Percentiles rank a stretch among this genome's conserved stretches.
These are phyloP conservation scores for Cosmopolites sordidus DNA, from an alignment of 2,888 invertebrate genomes.

Conservation along the genomic window DNA sequence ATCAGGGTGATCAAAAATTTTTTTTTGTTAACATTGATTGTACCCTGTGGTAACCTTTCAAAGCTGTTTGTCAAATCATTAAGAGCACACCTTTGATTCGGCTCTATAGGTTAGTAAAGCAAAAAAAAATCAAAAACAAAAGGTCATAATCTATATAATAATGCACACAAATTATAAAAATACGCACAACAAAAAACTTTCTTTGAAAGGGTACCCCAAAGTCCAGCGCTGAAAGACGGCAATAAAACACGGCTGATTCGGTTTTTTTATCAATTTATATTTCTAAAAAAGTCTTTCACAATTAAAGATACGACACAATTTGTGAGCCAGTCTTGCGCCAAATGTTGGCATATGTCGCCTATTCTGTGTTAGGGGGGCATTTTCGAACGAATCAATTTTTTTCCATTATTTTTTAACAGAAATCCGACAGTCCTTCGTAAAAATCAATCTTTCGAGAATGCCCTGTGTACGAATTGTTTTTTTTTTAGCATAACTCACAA, in stretches of 20 bases:
- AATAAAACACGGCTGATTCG: slow-evolving; percentile 26
- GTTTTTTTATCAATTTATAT: slow-evolving; percentile 46
- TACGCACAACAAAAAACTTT: slow-evolving; percentile 25
- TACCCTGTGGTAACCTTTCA: slow-evolving; percentile 25
- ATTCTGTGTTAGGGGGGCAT: slow-evolving; percentile 16
- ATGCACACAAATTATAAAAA: slow-evolving; percentile 17
- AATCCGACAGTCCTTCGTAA: not conserved
- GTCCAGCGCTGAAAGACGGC: slow-evolving; percentile 27
- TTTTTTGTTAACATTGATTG: too few relatives aligned
- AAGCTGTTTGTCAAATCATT: slow-evolving; percentile 9
- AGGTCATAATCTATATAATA: not conserved
- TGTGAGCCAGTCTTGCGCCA: slow-evolving; percentile 43
- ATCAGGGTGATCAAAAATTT: too few relatives aligned
- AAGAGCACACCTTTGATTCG: slow-evolving; percentile 1
- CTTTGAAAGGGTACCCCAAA: slow-evolving; percentile 45
- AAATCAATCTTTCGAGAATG: slow-evolving; percentile 14
- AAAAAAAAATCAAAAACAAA: not conserved
- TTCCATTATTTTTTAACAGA: not conserved
- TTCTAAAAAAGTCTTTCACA: slow-evolving; percentile 49
- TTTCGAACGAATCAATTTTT: slow-evolving; percentile 7
- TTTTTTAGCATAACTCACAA: slow-evolving; percentile 42
- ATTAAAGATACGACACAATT: slow-evolving; percentile 45
- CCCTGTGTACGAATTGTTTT: slow-evolving; percentile 14
- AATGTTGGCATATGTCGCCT: slow-evolving; percentile 23
- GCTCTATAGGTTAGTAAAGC: not conserved